These are phyloP conservation scores for Cotesia congregata DNA, from an alignment of 2,888 invertebrate genomes.

Conservation along the genomic window DNA sequence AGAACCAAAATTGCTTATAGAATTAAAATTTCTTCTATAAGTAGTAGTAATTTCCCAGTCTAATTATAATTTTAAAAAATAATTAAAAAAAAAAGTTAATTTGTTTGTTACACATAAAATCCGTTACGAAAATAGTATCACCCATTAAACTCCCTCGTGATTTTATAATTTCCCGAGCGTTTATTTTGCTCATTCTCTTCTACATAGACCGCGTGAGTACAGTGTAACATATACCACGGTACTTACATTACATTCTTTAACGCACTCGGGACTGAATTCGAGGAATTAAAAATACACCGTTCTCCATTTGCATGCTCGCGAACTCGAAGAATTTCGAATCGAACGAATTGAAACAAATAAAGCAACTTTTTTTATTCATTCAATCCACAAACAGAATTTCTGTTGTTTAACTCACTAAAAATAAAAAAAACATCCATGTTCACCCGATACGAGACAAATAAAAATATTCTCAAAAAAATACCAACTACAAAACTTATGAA, in stretches of 20 bases:
- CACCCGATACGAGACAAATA: not conserved
- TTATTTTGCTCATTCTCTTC: slow-evolving; percentile 6
- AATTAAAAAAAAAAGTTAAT: too few species aligned
- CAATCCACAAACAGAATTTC: not conserved
- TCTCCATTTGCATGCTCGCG: slow-evolving; percentile 31
- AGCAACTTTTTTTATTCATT: too few species aligned
- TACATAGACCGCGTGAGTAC: not conserved
- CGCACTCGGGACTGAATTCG: slow-evolving; percentile 36
- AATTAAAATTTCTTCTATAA: too few species aligned
- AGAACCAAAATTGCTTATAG: too few species aligned
- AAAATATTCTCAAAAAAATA: not conserved
- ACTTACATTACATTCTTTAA: slow-evolving; percentile 38
- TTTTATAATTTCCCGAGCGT: slow-evolving; percentile 5
- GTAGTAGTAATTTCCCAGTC: too few species aligned
- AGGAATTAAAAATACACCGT: slow-evolving; percentile 33
- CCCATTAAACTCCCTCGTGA: slow-evolving; percentile 8
- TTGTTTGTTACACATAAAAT: not conserved
- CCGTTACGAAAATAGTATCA: slow-evolving; percentile 35
- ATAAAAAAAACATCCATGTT: not conserved
- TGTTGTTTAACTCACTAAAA: not conserved
- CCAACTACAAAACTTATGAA: not conserved
- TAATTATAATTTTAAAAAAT: too few species aligned
- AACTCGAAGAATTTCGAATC: slow-evolving; percentile 9
- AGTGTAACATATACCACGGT: slow-evolving; percentile 5
- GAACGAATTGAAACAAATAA: slow-evolving; percentile 5